A percentile compares a stretch with the other conserved stretches of the same genome.
These are phyloP conservation scores for Arenicola marina DNA, from an alignment of 2,888 invertebrate species.

Conservation along the genomic window DNA sequence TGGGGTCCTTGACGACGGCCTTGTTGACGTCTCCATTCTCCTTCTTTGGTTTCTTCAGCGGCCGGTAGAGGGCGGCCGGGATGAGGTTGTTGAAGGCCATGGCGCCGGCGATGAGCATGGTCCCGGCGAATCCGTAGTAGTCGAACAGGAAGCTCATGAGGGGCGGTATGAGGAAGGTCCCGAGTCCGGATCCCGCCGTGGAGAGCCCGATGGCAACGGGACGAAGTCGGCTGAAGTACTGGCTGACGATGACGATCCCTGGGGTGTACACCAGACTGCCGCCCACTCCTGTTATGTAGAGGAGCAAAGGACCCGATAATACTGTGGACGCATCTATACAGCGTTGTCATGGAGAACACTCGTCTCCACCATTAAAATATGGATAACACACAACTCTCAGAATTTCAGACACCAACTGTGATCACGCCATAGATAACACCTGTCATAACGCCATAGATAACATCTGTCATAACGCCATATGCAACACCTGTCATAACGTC, in stretches of 20 bases:
- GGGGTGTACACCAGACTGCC: conserved; percentile 10
- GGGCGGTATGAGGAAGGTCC: conserved; percentile 8
- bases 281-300: conserved; percentile 1
- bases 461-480: no score
- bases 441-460: no score
- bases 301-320: no score
- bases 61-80: conserved; percentile 9
- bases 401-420: no score
- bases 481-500: no score
- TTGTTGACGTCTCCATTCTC: not conserved
- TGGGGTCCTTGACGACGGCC: not conserved
- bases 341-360: no score
- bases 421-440: no score
- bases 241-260: conserved; percentile 8
- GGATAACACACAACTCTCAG: no score
- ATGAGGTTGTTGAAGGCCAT: conserved; percentile 4
- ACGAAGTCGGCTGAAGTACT: not conserved
- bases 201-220: conserved; percentile 7
- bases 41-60: not conserved
- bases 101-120: conserved; percentile 10
- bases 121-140: conserved; percentile 12
- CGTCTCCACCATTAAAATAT: no score
- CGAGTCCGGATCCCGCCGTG: conserved; percentile 10
- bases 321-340: no score
- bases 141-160: conserved; percentile 12